Conservation (phyloP, 2,797 vertebrate genomes). For the Peromyscus attwateri region DNA sequence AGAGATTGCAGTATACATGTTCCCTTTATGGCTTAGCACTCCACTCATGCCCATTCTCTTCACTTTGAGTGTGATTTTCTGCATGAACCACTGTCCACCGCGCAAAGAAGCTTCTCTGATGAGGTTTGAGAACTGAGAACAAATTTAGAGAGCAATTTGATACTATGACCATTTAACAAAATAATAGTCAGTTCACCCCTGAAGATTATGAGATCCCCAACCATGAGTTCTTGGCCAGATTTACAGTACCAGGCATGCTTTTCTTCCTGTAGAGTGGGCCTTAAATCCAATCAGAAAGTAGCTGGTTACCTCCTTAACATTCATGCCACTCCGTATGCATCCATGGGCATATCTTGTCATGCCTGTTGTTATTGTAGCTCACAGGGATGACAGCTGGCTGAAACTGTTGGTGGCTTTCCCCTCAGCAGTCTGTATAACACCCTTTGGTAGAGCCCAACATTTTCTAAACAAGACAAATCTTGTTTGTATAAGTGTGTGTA, state of each 20-base stretch:
- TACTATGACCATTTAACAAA: not conserved
- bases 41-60: not conserved
- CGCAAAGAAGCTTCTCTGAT: not conserved
- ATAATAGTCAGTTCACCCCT: not conserved
- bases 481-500: not conserved
- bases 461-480: constrained; percentile 8
- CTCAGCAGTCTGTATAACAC: not conserved
- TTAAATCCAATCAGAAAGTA: not conserved
- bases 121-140: not conserved
- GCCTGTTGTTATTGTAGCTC: not conserved
- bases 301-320: not conserved
- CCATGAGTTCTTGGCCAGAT: not conserved
- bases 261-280: not conserved
- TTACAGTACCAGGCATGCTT: not conserved
- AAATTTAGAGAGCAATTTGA: not conserved
- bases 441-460: not conserved
- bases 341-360: not conserved
- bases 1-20: too few relatives aligned
- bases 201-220: not conserved
- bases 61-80: not conserved
- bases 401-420: not conserved
- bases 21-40: not conserved
- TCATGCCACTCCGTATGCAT: not conserved
- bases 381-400: not conserved
- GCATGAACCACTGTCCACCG: too few relatives aligned